A percentile compares a stretch with the other conserved stretches of the same genome.
phyloP scores from a whole-genome alignment of 2,113 vertebrate genomes.

The Petaurus breviceps region DNA sequence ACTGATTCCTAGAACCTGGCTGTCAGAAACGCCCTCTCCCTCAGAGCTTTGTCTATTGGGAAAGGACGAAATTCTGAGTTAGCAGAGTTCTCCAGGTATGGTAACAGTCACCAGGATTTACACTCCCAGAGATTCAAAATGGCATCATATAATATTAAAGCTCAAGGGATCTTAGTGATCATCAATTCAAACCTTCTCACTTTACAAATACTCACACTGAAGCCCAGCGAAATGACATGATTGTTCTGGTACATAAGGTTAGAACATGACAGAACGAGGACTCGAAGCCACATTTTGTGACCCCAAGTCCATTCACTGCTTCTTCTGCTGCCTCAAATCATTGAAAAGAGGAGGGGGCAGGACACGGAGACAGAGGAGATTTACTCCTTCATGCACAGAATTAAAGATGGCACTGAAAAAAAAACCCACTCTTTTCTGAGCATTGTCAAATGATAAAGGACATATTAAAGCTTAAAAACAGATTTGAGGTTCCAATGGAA shows the following conservation, averaged over 20 bases:
- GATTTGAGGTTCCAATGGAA: not conserved
- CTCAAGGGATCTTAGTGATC: not conserved
- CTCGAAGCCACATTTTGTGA: not conserved
- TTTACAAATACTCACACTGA: not conserved
- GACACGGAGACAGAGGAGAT: not conserved
- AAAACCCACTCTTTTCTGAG: not conserved
- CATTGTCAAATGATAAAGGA: not conserved
- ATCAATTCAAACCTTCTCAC: not conserved
- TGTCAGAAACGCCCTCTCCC: not conserved
- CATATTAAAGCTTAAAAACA: not conserved
- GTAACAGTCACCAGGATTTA: too few species aligned
- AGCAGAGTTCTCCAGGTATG: not conserved
- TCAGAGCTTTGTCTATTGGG: not conserved
- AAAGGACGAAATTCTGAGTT: not conserved
- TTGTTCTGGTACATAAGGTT: too few species aligned
- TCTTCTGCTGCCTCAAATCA: not conserved
- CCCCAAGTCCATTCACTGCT: not conserved
- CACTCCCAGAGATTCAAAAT: not conserved
- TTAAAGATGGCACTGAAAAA: not conserved
- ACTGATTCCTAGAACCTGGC: not conserved
- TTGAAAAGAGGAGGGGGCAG: not conserved
- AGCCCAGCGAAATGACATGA: not conserved
- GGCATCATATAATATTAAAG: not conserved
- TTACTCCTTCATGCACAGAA: not conserved
- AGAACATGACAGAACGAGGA: too few species aligned